Evolutionary conservation across 2,113 vertebrate species (phyloP).

Genomic region (Myiopsitta monachus): DNA sequence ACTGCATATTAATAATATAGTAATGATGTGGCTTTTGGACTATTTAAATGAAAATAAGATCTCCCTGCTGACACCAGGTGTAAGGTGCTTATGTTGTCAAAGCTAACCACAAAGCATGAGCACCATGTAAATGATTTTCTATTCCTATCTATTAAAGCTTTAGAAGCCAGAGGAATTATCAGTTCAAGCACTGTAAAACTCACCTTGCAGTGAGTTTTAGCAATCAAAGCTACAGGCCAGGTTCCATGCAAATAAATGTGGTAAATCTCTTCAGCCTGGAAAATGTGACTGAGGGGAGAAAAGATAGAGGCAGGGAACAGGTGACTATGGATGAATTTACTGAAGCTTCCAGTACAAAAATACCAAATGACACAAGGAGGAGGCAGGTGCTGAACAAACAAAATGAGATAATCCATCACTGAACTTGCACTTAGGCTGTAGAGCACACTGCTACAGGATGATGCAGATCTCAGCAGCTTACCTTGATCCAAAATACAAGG

Average conservation of each 20-base stretch:
- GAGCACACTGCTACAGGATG: background rate
- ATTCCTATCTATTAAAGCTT: background rate
- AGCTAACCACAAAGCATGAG: background rate
- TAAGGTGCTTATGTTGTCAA: background rate
- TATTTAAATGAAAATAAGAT: background rate
- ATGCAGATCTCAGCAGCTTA: background rate
- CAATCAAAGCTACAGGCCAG: background rate
- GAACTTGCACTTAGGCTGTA: background rate
- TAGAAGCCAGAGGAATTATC: background rate
- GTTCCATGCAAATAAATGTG: background rate
- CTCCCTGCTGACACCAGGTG: background rate
- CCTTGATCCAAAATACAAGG: background rate
- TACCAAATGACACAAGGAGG: background rate
- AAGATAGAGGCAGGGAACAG: background rate
- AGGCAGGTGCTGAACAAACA: background rate
- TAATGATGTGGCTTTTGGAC: background rate
- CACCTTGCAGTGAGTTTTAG: background rate
- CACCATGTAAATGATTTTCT: background rate
- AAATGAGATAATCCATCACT: background rate
- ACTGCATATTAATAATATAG: background rate
- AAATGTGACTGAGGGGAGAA: background rate
- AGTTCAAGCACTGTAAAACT: background rate
- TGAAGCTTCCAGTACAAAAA: background rate
- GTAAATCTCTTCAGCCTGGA: background rate
- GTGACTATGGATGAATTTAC: background rate